Evolutionary conservation across 1,140 invertebrate genomes (phyloP).

Genomic region (Rhysida immarginata): DNA sequence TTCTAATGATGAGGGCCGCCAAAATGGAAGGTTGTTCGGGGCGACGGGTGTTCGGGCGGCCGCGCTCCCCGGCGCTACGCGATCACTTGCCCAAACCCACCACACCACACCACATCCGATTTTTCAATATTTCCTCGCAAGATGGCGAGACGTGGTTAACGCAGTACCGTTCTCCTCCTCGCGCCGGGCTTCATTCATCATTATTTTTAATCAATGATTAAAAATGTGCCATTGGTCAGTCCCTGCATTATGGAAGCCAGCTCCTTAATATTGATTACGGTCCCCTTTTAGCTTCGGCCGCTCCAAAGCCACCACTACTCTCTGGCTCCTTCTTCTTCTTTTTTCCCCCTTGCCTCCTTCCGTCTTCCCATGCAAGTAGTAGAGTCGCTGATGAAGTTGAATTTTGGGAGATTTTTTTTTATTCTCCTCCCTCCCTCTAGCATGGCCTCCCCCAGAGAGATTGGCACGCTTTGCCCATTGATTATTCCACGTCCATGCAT

Average conservation of each 20-base stretch:
- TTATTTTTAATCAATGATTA: constrained; percentile 5
- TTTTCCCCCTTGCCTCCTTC: not conserved
- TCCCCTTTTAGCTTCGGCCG: no score
- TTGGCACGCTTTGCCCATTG: not conserved
- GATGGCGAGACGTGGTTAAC: no score
- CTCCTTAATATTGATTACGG: constrained; percentile 4
- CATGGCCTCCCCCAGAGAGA: not conserved
- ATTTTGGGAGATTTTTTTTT: not conserved
- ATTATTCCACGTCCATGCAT: not conserved
- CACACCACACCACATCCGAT: not conserved
- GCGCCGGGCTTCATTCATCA: not conserved
- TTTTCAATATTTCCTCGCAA: no score
- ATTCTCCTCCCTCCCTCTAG: not conserved
- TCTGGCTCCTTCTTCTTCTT: not conserved
- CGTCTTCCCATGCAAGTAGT: no score
- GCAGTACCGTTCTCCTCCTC: not conserved
- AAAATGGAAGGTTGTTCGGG: no score
- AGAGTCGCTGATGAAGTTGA: no score
- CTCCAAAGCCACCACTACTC: no score
- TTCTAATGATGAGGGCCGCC: no score
- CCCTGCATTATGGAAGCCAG: not conserved
- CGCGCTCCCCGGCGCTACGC: not conserved
- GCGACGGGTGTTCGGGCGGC: no score
- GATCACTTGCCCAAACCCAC: not conserved
- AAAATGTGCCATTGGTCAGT: constrained; percentile 4